Evolutionary conservation across 2,797 vertebrate genomes (phyloP).

Genomic region (Sternarchorhynchus goeldii): DNA sequence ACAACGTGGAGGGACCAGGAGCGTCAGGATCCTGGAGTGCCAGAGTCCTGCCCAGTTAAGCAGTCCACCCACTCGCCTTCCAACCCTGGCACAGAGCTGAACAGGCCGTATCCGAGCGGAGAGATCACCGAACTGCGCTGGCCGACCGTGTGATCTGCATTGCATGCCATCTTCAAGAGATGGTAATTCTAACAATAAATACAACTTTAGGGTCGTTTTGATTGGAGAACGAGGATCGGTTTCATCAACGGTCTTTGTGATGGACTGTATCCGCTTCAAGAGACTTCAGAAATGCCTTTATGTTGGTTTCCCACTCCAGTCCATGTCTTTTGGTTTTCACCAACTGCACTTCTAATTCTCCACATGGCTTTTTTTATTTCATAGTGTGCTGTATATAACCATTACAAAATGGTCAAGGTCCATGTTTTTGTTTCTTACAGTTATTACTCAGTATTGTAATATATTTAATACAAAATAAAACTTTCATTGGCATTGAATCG

Average conservation of each 20-base stretch:
- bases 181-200: not conserved
- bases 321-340: slow-evolving; percentile 46
- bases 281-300: slow-evolving; percentile 43
- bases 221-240: not conserved
- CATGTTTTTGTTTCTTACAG: slow-evolving; percentile 71
- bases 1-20: not conserved
- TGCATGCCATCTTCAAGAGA: not conserved
- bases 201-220: not conserved
- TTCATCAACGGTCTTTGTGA: not conserved
- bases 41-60: no score
- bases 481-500: slow-evolving; percentile 74
- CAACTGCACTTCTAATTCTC: slow-evolving; percentile 53
- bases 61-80: no score
- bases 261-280: slow-evolving; percentile 1
- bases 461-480: slow-evolving; percentile 88
- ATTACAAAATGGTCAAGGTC: slow-evolving; percentile 73
- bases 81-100: no score
- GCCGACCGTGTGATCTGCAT: not conserved
- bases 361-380: slow-evolving; percentile 63
- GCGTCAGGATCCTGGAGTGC: no score
- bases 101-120: no score
- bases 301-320: slow-evolving; percentile 4
- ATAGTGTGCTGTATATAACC: slow-evolving; percentile 76
- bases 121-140: no score
- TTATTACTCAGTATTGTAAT: slow-evolving; percentile 84